Evolutionary conservation across 1,140 invertebrate species (phyloP).

Genomic region (Schlechtendalia chinensis): DNA sequence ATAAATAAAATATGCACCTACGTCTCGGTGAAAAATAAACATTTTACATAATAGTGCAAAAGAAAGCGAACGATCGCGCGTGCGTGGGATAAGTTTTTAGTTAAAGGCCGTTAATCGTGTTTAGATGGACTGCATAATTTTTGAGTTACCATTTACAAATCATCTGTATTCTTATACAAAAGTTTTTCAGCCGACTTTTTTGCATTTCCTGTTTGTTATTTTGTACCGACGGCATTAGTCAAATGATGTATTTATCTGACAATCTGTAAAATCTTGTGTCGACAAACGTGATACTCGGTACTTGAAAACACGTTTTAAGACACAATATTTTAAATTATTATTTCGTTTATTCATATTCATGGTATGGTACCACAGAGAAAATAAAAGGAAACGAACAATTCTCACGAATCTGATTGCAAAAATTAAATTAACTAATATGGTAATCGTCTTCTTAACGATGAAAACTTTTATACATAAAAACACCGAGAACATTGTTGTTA

Average conservation of each 20-base stretch:
- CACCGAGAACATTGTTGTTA: too few species aligned
- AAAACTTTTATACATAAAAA: too few species aligned
- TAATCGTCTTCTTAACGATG: too few species aligned
- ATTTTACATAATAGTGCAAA: background rate
- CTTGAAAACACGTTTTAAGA: too few species aligned
- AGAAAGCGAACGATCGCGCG: background rate
- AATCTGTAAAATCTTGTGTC: background rate
- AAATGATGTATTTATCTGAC: background rate
- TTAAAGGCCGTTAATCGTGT: background rate
- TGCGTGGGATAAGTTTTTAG: background rate
- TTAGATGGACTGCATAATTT: conserved; percentile 7
- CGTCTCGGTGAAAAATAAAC: background rate
- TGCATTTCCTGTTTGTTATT: background rate
- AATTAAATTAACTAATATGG: too few species aligned
- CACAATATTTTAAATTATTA: too few species aligned
- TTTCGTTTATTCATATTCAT: too few species aligned
- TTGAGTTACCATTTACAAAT: background rate
- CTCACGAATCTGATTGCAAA: too few species aligned
- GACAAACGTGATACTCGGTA: too few species aligned
- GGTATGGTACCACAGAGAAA: too few species aligned
- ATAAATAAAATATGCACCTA: too few species aligned
- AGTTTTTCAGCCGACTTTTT: conserved; percentile 12
- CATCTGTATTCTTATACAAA: background rate
- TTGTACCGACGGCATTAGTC: background rate
- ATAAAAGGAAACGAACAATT: too few species aligned